Evolutionary conservation across 23 tunicate species (phyloP).

Genomic region (Halocynthia aurantium): DNA sequence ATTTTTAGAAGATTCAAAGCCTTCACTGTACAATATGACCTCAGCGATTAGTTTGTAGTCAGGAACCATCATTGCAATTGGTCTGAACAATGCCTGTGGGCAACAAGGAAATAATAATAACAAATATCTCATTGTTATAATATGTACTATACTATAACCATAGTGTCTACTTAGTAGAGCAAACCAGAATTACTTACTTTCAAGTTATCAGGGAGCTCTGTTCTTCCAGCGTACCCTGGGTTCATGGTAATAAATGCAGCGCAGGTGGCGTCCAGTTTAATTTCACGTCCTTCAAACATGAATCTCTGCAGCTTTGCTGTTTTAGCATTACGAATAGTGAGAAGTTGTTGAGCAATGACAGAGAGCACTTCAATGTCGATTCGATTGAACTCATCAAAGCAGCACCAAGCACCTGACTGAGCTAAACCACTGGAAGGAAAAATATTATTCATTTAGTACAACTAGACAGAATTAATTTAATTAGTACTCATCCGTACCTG

Average conservation of each 20-base stretch:
- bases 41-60: slow-evolving; percentile 98
- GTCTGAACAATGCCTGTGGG: slow-evolving; percentile 90
- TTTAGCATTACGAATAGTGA: slow-evolving; percentile 97
- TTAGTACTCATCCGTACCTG: slow-evolving; percentile 32
- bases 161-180: background rate
- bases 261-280: slow-evolving; percentile 87
- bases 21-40: slow-evolving; percentile 97
- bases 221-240: slow-evolving; percentile 99
- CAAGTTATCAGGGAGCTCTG: slow-evolving; percentile 97
- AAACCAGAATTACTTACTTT: slow-evolving; percentile 38
- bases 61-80: slow-evolving; percentile 99
- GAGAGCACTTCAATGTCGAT: slow-evolving; percentile 99
- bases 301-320: slow-evolving; percentile 65
- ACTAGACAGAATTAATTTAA: background rate
- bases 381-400: slow-evolving; percentile 99
- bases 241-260: slow-evolving; percentile 99
- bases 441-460: background rate
- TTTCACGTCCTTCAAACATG: slow-evolving; percentile 99
- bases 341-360: slow-evolving; percentile 98
- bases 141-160: background rate
- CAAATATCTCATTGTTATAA: background rate
- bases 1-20: slow-evolving; percentile 92
- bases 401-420: slow-evolving; percentile 99
- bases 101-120: background rate
- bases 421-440: slow-evolving; percentile 73